Base-by-base conservation (phyloP, 2,888 invertebrate genomes). In the Rhagophthalmus giganteus region DNA sequence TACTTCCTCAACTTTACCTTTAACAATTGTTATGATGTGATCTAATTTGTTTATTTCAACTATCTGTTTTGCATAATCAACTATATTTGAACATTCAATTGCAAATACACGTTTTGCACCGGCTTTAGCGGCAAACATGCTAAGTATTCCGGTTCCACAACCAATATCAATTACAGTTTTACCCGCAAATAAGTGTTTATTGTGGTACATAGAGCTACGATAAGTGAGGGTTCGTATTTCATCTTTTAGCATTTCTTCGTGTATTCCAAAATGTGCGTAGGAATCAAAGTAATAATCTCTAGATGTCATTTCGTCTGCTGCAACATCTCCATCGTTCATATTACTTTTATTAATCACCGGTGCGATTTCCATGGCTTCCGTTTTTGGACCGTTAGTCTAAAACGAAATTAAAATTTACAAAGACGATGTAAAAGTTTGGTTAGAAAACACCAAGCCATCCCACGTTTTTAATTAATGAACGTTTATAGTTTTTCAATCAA, bases 161-260 rank as follows among this genome's bases (percentile, higher is more conserved):
- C 99, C 99, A 61, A 99, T 94, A 74, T 99, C 99, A 62, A 99
- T 79, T 7, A 99, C 99, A 12, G 85, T 81, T 80, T 89, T 90
- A 54, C 87, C 89, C 66, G 91, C 90, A 76, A 99, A 98, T 54
- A 99, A 81, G 77, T 99, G 99, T 78, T 93, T 95, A 77, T 99
- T 99, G 79, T 99, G 96, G 72, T 95, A 95, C 92, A 99, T 98
- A 7, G 99, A 95, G 73, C 98, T 98, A 42, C 97, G 87, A 76
- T 99, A 99, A 1, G 98, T 98, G 55, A 95, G 81, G 9, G 99
- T 99, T 44, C 99, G 84, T 15, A 99, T 96, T 82, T 99, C 98
- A 75, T 99, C 99, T 77, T 99, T 99, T 55, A 99, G 78, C 99
- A 99, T 99, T 78, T 99, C 99, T 79, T 99, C 99, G 73, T 99